Evolutionary conservation across 1,140 invertebrate genomes (phyloP), one percentile per base, ranked within the genome.

Genomic region (Limonius californicus): DNA sequence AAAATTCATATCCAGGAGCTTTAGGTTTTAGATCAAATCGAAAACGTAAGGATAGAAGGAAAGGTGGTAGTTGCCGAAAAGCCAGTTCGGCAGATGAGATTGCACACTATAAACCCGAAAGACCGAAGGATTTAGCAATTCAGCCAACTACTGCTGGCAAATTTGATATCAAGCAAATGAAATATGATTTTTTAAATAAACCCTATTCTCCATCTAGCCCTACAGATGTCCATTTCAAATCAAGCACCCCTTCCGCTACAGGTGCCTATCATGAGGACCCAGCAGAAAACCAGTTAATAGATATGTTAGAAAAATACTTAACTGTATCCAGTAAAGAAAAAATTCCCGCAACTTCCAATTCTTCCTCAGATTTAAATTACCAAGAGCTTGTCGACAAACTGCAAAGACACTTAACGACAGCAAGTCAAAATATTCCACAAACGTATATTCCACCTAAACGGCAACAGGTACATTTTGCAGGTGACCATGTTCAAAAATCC

Each of bases 1-100:
- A 91, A 72, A 84, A 86, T 15, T 90, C 89, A 0, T 91, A 89
- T 74, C 89, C 87, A 0, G 88, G 88, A 0, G 87, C 83, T 32
- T 72, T 87, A 18, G 79, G 76, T 0, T 83, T 84, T 55, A 20
- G 23, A 8, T 30, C 53, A 4, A 76, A 80, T 1, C 78, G 81
- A 1, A 82, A 81, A 57, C 77, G 81, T 42, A 82, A 82, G 30
- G 76, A 82, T 11, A 79, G 82, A 50, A 77, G 80, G 14, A 86
- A 85, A 64, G 85, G 86, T 2, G 87, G 82, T 19, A 89, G 84
- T 62, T 86, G 83, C 62, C 73, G 87, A 19, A 85, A 86, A 39
- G 79, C 82, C 0, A 82, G 82, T 50, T 85, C 83, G 0, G 84
- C 84, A 0, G 85, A 87, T 63, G 85, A 87, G 61, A 82, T 80